Percentiles rank a stretch among this genome's conserved stretches.
phyloP scores from a whole-genome alignment of 2,888 invertebrate genomes.

The Acronicta aceris region DNA sequence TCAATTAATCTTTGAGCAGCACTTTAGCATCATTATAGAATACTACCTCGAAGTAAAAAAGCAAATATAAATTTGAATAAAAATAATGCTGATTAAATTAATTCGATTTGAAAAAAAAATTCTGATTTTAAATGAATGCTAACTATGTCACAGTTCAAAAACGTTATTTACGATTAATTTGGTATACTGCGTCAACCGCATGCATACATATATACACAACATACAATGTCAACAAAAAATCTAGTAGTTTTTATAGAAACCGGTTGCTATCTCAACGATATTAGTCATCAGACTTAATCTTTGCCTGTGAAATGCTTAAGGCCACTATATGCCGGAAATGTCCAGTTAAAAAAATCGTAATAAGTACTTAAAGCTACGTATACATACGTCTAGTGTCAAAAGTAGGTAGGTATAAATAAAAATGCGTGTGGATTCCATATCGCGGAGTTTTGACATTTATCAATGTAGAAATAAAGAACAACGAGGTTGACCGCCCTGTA shows the following conservation, averaged over 20 bases:
- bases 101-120: background rate
- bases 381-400: constrained; percentile 10
- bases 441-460: constrained; percentile 51
- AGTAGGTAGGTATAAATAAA: constrained; percentile 2
- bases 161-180: constrained; percentile 4
- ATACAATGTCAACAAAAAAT: constrained; percentile 1
- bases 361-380: background rate
- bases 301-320: constrained; percentile 29
- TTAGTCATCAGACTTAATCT: constrained; percentile 25
- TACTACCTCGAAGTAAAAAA: too few species aligned
- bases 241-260: background rate
- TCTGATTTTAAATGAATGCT: background rate
- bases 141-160: constrained; percentile 9
- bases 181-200: constrained; percentile 5
- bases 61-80: too few species aligned
- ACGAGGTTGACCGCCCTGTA: constrained; percentile 36
- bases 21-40: too few species aligned
- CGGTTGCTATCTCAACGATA: constrained; percentile 17
- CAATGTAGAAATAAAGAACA: constrained; percentile 47
- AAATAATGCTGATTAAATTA: too few species aligned
- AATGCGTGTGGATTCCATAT: constrained; percentile 31
- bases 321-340: constrained; percentile 39
- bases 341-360: constrained; percentile 24
- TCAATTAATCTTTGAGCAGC: too few species aligned
- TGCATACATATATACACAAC: background rate